These are phyloP conservation scores for Anguilla japonica DNA, from an alignment of 2,113 vertebrate genomes.

Conservation along the genomic window DNA sequence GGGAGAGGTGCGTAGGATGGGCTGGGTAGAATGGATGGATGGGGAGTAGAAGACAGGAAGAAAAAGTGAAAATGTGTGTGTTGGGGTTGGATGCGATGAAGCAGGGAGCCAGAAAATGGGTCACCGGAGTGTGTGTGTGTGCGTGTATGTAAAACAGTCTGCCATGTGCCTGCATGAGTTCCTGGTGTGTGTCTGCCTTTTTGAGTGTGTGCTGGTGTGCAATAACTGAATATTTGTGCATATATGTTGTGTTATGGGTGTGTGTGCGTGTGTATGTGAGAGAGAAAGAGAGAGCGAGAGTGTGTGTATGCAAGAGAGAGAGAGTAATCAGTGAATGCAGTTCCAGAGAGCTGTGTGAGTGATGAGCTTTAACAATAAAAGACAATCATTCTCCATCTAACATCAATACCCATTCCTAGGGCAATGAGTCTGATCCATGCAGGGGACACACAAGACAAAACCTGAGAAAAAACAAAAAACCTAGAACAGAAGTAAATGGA, in stretches of 20 bases:
- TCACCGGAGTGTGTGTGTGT: background rate
- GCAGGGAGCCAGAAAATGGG: background rate
- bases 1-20: background rate
- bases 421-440: background rate
- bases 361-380: background rate
- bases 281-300: background rate
- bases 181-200: background rate
- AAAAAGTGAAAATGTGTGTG: background rate
- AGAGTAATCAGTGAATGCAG: background rate
- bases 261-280: conserved; percentile 11
- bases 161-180: background rate
- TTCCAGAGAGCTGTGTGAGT: background rate
- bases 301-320: background rate
- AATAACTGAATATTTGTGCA: background rate
- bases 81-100: background rate
- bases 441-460: background rate
- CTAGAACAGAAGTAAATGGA: background rate
- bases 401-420: background rate
- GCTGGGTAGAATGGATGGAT: background rate
- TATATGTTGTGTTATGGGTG: conserved; percentile 1
- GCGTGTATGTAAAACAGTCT: background rate
- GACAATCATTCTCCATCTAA: background rate
- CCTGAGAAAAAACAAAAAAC: background rate
- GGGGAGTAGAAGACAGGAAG: background rate
- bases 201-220: background rate